Evolutionary conservation across 2,888 invertebrate genomes (phyloP), one percentile per base, ranked within the genome.

Genomic region (Himalopsyche tibetana): DNA sequence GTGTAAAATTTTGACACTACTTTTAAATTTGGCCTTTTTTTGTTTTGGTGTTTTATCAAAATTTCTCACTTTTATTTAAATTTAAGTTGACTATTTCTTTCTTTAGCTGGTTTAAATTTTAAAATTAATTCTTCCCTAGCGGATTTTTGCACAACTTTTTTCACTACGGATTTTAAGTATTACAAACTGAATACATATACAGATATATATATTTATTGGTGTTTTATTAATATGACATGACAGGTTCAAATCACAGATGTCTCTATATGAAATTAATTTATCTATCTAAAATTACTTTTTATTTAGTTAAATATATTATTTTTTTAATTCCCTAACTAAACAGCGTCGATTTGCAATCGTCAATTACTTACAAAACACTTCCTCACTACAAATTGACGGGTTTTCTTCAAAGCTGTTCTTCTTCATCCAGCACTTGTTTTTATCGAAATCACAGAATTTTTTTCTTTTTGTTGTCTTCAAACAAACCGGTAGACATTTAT

Each of bases 21-120:
- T 51, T 84, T 84, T 55, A 40, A 82, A 80, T 84, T 84, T 84
- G 79, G 84, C 80, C 84, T 80, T 84, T 84, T 84, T 51, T 80
- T 51, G 38, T 56, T 84, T 84, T 84, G 84, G 84, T 84, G 84
- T 84, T 84, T 28, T 80, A 80, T 55, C 51, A 56, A 84, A 69
- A 82, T 82, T 74, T 74, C 74, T 74, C 74, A 74, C 74, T 74
- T 74, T 74, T 63, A 5, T 36, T 69, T 74, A 74, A 74, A 74
- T 28, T 36, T 74, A 74, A 36, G 28, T 74, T 15, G 12, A 74
- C 63, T 63, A 63, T 11, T 51, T 51, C 9, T 45, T 45, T 19
- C 56, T n/a, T 19, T 19, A 56, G 19, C 17, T n/a, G 28, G 28
- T 28, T 28, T 69, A 69, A 36, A 28, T 69, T 69, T 36, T 19